Evolutionary conservation across 1,140 invertebrate genomes (phyloP), one percentile per base, ranked within the genome.

Genomic region (Magallana angulata): DNA sequence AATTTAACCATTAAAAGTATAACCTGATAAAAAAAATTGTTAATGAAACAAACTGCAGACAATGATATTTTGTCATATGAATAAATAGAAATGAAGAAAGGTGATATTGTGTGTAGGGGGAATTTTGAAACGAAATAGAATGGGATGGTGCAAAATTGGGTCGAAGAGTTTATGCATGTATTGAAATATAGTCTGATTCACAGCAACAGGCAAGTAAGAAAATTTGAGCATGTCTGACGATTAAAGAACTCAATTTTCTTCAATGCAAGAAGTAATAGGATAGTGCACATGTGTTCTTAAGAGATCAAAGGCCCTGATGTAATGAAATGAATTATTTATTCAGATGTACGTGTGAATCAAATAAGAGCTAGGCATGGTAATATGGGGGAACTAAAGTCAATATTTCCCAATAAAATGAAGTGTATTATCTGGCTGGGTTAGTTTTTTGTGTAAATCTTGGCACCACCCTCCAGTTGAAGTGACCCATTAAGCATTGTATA

Each of bases 401-500:
- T 14, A 24, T 24, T 83, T 84, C 30, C 68, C 36, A 30, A 76
- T 18, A 11, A 76, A 76, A 36, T 76, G 68, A 76, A 76, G 68
- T 11, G 16, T 64, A n/a, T 64, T 64, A 64, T 64, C 18, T 64
- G 36, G 36, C 36, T 48, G 36, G 36, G 36, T 64, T 64, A 64
- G 18, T n/a, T 64, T 18, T 64, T 64, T 64, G 36, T 48, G 36
- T n/a, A 64, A 24, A 64, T 30, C 24, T 76, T 36, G 68, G 68
- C 68, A 76, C 68, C 68, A 36, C 7, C 68, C 68, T 36, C 11
- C 68, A 7, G 60, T 76, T 76, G 68, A 76, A 76, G 24, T 76
- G 68, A 76, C 68, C 68, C 68, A 30, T 76, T 76, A 76, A 76
- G 68, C 36, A 12, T 76, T 76, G 68, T 30, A 76, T 48, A 48